Conservation (phyloP, 2,113 vertebrate species). For the Mirounga angustirostris region DNA sequence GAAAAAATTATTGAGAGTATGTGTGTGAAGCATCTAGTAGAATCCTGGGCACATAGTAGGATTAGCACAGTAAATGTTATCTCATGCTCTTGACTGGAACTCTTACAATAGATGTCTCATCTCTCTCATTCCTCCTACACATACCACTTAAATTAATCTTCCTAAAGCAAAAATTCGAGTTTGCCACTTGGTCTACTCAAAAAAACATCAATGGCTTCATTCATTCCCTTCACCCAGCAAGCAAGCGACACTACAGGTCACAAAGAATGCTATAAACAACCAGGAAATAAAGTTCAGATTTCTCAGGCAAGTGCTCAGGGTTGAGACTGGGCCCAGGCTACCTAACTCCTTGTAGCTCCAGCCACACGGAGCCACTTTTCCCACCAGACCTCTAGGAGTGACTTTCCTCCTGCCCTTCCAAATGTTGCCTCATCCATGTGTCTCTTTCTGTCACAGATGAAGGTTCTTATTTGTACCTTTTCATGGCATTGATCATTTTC, state of each 20-base stretch:
- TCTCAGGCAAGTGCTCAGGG: background rate
- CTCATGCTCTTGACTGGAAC: background rate
- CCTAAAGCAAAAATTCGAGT: constrained; percentile 53
- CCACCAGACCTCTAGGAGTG: background rate
- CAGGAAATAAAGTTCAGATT: constrained; percentile 45
- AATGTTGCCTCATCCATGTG: background rate
- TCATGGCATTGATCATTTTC: background rate
- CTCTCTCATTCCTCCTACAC: background rate
- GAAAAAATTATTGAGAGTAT: background rate
- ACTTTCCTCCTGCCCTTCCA: background rate
- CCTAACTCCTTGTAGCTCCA: background rate
- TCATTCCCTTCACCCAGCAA: background rate
- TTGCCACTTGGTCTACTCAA: constrained; percentile 24
- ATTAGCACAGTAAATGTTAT: constrained; percentile 5
- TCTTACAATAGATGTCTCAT: background rate
- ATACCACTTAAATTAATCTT: constrained; percentile 54
- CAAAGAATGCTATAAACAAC: background rate
- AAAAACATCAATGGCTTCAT: constrained; percentile 50
- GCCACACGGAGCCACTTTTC: background rate
- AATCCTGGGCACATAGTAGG: background rate
- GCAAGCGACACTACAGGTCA: background rate
- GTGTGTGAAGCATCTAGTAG: background rate
- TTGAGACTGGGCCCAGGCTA: background rate
- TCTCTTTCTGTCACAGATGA: background rate
- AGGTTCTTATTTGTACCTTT: background rate